Evolutionary conservation across 64 coral and sea anemone species (phyloP).

Genomic region (Montipora sp.): DNA sequence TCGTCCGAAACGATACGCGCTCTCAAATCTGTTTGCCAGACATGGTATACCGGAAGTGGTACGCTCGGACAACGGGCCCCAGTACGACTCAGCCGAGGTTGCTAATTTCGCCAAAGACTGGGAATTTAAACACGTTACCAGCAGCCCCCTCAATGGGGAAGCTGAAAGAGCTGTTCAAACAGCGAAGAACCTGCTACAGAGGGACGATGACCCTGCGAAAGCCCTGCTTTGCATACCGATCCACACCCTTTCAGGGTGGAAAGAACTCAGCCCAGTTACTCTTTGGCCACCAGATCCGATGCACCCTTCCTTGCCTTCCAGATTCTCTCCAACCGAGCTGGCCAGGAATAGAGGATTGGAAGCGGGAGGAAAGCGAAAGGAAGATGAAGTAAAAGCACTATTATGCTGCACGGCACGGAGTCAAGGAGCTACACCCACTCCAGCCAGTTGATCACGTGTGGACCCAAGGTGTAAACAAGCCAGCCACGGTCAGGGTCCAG

Average conservation of each 20-base stretch:
- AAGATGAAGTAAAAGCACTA: constrained; percentile 52
- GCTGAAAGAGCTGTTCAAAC: too few species aligned
- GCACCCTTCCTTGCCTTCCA: constrained; percentile 7
- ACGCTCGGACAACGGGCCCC: too few species aligned
- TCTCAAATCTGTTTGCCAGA: too few species aligned
- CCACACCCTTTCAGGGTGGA: constrained; percentile 49
- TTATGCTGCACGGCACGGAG: constrained; percentile 11
- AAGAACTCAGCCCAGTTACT: constrained; percentile 42
- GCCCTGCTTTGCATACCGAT: constrained; percentile 28
- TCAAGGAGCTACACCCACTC: constrained; percentile 8
- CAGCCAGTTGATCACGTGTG: constrained; percentile 12
- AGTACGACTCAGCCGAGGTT: too few species aligned
- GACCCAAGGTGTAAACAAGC: neutral
- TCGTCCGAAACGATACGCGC: too few species aligned
- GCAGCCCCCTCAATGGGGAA: too few species aligned
- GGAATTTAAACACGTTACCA: too few species aligned
- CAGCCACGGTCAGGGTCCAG: neutral
- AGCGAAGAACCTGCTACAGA: too few species aligned
- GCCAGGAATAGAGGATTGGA: constrained; percentile 15
- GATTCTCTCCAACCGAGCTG: constrained; percentile 6
- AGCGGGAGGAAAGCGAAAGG: neutral
- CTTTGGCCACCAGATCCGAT: constrained; percentile 42
- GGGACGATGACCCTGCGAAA: neutral
- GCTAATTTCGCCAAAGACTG: too few species aligned
- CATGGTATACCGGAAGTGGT: too few species aligned